Percentiles rank a stretch among this genome's conserved stretches.
These are phyloP conservation scores for Sebastolobus altivelis DNA, from an alignment of 2,797 vertebrate species.

Conservation along the genomic window DNA sequence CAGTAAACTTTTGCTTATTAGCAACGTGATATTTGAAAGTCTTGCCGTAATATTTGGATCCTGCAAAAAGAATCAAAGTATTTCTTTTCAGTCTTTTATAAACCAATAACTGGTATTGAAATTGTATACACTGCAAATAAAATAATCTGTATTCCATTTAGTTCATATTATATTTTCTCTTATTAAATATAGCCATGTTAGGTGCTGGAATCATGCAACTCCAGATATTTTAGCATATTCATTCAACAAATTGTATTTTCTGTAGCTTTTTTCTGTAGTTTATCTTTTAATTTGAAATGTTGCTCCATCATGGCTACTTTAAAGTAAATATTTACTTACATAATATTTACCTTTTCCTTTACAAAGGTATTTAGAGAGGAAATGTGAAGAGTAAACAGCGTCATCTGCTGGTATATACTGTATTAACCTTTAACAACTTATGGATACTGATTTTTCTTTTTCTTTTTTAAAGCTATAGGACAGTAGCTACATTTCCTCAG, in stretches of 20 bases:
- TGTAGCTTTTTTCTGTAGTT: neutral
- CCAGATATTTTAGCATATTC: neutral
- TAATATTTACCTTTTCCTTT: neutral
- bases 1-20: neutral
- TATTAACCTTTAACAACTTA: neutral
- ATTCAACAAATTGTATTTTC: neutral
- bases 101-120: neutral
- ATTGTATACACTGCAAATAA: neutral
- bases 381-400: conserved; percentile 21
- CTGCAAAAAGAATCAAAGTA: neutral
- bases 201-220: neutral
- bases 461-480: neutral
- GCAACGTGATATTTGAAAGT: neutral
- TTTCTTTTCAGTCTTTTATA: neutral
- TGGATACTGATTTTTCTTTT: neutral
- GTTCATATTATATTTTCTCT: neutral
- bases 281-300: neutral
- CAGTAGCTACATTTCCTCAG: accelerated
- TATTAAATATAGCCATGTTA: neutral
- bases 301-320: neutral
- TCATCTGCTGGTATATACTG: conserved; percentile 42
- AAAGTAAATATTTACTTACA: neutral
- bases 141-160: neutral
- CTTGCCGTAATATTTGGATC: neutral
- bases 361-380: neutral